Evolutionary conservation across 2,797 vertebrate species (phyloP).

Genomic region (Leuciscus waleckii): DNA sequence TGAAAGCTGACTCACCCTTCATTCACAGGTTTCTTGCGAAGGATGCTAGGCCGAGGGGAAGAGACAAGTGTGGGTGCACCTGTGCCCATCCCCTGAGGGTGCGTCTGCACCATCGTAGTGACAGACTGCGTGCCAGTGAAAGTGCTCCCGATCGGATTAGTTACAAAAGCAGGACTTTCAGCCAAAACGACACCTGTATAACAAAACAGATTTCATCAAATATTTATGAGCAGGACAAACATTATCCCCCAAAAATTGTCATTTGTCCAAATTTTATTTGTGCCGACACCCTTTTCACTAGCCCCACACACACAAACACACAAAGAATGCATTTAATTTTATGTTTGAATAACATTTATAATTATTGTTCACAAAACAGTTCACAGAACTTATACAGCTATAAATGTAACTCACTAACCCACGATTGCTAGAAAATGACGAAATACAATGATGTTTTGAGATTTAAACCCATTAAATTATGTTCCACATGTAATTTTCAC

Average conservation of each 20-base stretch:
- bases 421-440: too few relatives aligned
- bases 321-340: too few relatives aligned
- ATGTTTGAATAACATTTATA: too few relatives aligned
- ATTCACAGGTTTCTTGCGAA: slow-evolving; percentile 93
- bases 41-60: slow-evolving; percentile 95
- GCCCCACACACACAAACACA: not conserved
- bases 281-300: not conserved
- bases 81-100: slow-evolving; percentile 86
- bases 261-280: not conserved
- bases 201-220: not conserved
- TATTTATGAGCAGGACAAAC: slow-evolving; percentile 47
- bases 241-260: rapidly evolving
- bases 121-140: slow-evolving; percentile 88
- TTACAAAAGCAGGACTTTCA: slow-evolving; percentile 90
- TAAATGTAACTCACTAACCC: too few relatives aligned
- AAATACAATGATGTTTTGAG: too few relatives aligned
- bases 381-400: too few relatives aligned
- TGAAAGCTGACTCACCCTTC: slow-evolving; percentile 84
- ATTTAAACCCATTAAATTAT: too few relatives aligned
- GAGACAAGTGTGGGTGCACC: slow-evolving; percentile 89
- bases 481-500: too few relatives aligned
- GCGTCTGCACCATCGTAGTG: slow-evolving; percentile 92
- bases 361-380: too few relatives aligned
- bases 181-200: slow-evolving; percentile 87
- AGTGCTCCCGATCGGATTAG: slow-evolving; percentile 91